Evolutionary conservation across 2,797 vertebrate species (phyloP).

Genomic region (Siniperca undulata): DNA sequence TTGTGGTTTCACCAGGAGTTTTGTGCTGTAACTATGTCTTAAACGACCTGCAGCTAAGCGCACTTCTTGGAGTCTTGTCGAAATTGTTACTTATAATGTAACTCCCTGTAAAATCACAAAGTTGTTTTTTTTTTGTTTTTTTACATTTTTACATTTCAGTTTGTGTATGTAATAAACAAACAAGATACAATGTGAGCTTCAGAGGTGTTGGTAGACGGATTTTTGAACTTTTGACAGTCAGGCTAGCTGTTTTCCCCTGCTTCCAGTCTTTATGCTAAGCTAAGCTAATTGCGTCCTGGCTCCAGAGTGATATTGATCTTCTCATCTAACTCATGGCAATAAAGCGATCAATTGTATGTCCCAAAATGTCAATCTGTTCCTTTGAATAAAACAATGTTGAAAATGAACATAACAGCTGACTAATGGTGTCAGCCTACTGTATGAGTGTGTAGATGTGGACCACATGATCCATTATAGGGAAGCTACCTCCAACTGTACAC

Average conservation of each 20-base stretch:
- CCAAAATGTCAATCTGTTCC: background rate
- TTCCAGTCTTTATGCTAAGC: background rate
- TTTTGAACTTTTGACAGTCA: background rate
- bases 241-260: background rate
- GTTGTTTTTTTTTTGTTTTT: background rate
- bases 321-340: background rate
- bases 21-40: background rate
- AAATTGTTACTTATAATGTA: background rate
- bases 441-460: constrained; percentile 2
- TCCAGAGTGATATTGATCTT: background rate
- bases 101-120: background rate
- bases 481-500: background rate
- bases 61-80: background rate
- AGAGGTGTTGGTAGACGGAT: background rate
- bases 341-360: background rate
- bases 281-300: background rate
- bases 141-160: background rate
- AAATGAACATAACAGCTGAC: background rate
- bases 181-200: no score
- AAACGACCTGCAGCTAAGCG: background rate
- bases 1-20: background rate
- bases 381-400: background rate
- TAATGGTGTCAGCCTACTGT: background rate
- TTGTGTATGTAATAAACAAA: background rate
- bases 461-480: constrained; percentile 15